Conservation (phyloP, 53 echinoderm and acorn worm genomes). For the Actinopyga echinites region DNA sequence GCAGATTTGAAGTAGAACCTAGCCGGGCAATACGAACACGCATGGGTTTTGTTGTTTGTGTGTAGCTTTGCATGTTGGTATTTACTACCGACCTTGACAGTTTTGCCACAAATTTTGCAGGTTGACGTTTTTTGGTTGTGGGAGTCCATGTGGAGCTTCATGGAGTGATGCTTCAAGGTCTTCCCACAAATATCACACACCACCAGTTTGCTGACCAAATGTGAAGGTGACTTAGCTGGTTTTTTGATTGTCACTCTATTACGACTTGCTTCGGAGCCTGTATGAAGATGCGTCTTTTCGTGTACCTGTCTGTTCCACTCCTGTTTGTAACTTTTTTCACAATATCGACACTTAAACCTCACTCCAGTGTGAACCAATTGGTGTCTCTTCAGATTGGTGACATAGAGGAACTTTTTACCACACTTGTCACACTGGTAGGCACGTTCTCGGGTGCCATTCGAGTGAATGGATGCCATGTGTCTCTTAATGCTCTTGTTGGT, state of each 20-base stretch:
- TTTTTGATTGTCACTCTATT: not conserved
- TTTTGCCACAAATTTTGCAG: constrained; percentile 16
- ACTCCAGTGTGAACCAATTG: constrained; percentile 5
- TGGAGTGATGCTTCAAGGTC: not conserved
- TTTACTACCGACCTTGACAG: not conserved
- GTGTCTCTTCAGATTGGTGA: constrained; percentile 11
- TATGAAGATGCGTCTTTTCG: constrained; percentile 4
- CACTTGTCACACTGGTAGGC: not conserved
- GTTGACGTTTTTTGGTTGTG: constrained; percentile 27
- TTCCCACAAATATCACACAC: constrained; percentile 24
- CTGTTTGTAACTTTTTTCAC: constrained; percentile 34
- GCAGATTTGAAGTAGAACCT: constrained; percentile 11
- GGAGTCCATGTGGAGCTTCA: constrained; percentile 33
- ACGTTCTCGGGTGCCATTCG: not conserved
- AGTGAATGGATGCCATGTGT: constrained; percentile 20
- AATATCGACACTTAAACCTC: constrained; percentile 7
- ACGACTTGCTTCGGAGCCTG: no score
- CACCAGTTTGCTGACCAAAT: not conserved
- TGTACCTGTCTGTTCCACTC: constrained; percentile 36
- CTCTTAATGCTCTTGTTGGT: constrained; percentile 23
- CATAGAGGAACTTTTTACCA: constrained; percentile 3
- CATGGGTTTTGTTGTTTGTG: constrained; percentile 8
- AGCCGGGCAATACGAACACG: not conserved
- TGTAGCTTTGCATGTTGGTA: constrained; percentile 20
- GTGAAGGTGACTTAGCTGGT: not conserved